Evolutionary conservation across 2,113 vertebrate species (phyloP), one percentile per base, ranked within the genome.

Genomic region (Aphyosemion australe): DNA sequence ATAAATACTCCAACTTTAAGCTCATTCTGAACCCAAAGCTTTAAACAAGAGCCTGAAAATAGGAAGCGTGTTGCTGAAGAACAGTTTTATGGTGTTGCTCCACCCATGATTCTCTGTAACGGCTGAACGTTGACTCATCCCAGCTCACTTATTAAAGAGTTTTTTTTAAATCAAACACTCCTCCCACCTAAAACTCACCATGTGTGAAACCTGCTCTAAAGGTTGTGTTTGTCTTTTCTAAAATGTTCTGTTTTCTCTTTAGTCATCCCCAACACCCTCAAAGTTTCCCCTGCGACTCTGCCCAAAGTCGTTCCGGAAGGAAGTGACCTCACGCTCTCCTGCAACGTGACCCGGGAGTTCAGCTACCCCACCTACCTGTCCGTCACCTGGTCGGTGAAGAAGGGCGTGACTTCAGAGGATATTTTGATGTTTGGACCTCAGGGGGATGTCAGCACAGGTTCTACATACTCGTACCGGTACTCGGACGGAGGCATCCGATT

Each of bases 251-350:
- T 42, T 42, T 12, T n/a, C 19, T 37, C 11, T 0, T 19, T 82
- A 88, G 96, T 98, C 65, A 94, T 98, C 79, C 80, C 92, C 0
- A 94, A 98, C 8, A 95, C 93, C 12, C 92, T 98, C 62, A 90
- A 42, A 0, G 92, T 98, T 49, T 81, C 82, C 0, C 78, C 93
- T 0, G 76, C 84, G 26, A 70, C 84, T 13, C 89, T 80, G 3
- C 71, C 46, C 0, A 72, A 87, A 6, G 90, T 80, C 8, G 74
- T 96, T n/a, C 87, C 88, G 0, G 95, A 96, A 47, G 96, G 96
- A 0, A 92, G 93, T 50, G 91, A 94, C 18, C 83, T 99, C 57
- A 91, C 93, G n/a, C 88, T 98, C 13, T 90, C 81, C 74, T 99
- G 96, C 80, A 91, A 87, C 0, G 91, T 94, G 0, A 54, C 82